Conservation (phyloP, 2,888 invertebrate species). For the Tachystola acroxantha region DNA sequence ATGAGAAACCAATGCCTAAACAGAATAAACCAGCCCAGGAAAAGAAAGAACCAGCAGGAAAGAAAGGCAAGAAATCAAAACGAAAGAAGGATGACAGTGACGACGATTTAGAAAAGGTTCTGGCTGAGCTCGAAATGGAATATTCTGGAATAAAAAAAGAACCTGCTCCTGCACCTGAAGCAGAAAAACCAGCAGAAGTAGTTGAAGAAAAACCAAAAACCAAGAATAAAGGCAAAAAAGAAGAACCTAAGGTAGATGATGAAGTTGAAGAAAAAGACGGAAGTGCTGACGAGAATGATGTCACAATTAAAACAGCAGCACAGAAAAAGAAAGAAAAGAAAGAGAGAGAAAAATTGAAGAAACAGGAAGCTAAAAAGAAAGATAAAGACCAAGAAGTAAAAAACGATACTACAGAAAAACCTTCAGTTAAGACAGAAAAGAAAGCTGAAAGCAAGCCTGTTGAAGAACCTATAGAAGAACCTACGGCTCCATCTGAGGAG, state of each 20-base stretch:
- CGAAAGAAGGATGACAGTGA: slow-evolving; percentile 87
- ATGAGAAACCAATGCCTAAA: slow-evolving; percentile 57
- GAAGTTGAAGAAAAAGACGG: slow-evolving; percentile 60
- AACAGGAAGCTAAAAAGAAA: slow-evolving; percentile 82
- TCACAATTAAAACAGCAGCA: slow-evolving; percentile 87
- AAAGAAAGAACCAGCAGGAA: slow-evolving; percentile 72
- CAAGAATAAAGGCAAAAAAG: slow-evolving; percentile 64
- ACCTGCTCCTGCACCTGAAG: slow-evolving; percentile 51
- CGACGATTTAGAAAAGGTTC: slow-evolving; percentile 89
- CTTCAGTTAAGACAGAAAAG: slow-evolving; percentile 19
- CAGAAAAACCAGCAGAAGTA: slow-evolving; percentile 47
- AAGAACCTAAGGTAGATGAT: slow-evolving; percentile 40
- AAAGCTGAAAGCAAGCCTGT: slow-evolving; percentile 35
- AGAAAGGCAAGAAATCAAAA: slow-evolving; percentile 85
- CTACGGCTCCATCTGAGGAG: slow-evolving; percentile 50
- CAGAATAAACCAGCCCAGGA: slow-evolving; percentile 52
- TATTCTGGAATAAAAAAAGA: slow-evolving; percentile 82
- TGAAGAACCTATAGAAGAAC: slow-evolving; percentile 58
- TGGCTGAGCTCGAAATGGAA: slow-evolving; percentile 90
- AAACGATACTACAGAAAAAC: slow-evolving; percentile 41
- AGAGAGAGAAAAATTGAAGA: slow-evolving; percentile 87
- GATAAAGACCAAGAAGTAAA: slow-evolving; percentile 54
- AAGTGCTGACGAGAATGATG: slow-evolving; percentile 75
- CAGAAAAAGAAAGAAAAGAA: slow-evolving; percentile 95
- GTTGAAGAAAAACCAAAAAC: slow-evolving; percentile 54